These are phyloP conservation scores for Peucedramus taeniatus DNA, from an alignment of 2,113 vertebrate genomes.

Conservation along the genomic window DNA sequence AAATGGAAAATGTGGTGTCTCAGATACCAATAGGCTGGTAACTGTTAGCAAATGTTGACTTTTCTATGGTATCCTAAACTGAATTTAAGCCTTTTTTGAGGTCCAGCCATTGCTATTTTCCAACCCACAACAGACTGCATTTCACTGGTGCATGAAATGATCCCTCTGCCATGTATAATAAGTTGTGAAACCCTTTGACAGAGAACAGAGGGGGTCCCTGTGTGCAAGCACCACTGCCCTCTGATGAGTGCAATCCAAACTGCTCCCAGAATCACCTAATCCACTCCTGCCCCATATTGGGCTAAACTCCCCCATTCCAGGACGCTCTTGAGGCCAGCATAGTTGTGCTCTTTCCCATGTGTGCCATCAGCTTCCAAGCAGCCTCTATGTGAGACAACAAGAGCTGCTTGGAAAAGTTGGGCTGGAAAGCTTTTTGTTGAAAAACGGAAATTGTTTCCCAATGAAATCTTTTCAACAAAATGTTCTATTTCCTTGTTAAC, in stretches of 20 bases:
- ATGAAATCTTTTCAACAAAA: conserved; percentile 44
- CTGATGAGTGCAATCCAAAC: not conserved
- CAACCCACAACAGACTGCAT: conserved; percentile 10
- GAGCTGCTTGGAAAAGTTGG: not conserved
- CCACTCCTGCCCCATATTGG: rapidly evolving
- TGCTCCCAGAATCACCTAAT: not conserved
- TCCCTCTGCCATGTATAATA: not conserved
- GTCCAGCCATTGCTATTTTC: conserved; percentile 25
- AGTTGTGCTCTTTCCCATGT: not conserved
- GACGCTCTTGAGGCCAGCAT: not conserved
- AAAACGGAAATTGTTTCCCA: conserved; percentile 47
- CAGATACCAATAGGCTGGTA: conserved; percentile 1
- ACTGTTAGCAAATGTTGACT: conserved; percentile 37
- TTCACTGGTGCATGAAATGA: not conserved
- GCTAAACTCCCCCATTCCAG: not conserved
- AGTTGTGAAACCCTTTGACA: not conserved
- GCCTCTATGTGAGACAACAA: not conserved
- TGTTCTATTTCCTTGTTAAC: conserved; percentile 33
- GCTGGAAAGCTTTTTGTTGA: conserved; percentile 37
- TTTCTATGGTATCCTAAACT: conserved; percentile 6
- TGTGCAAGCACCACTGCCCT: not conserved
- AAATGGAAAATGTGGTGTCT: conserved; percentile 45
- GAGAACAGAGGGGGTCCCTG: not conserved
- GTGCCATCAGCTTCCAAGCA: not conserved
- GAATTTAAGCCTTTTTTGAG: conserved; percentile 10